Evolutionary conservation across 2,797 vertebrate genomes (phyloP), one percentile per base, ranked within the genome.

Genomic region (Pangasius mekongensis): DNA sequence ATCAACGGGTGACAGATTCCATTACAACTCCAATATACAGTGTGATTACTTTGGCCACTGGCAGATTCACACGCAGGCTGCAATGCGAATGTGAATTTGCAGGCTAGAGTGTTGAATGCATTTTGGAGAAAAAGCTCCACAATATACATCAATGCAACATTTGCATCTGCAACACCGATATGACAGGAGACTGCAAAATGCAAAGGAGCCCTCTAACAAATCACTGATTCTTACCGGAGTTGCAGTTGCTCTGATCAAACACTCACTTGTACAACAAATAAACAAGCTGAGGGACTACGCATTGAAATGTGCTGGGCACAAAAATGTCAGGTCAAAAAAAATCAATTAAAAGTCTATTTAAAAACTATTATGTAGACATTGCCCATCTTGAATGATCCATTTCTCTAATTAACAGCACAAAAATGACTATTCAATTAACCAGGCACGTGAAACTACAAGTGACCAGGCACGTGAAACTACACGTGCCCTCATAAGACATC

Each of bases 1-100:
- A 62, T 81, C 52, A 86, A 56, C 9, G 14, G 77, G 14, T 80
- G 83, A 80, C 60, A 22, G 22, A 60, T 80, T 85, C 20, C n/a
- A 62, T 60, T 81, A 81, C 66, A 62, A n/a, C 11, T 47, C 30
- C 30, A 85, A n/a, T 60, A 71, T 33, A 85, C 67, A 36, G n/a
- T 49, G 27, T 30, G 20, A 78, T 86, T 64, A 78, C 73, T 64
- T 43, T 4, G 80, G 43, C 27, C 43, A 52, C 24, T 52, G 24
- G 22, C 67, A 85, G 67, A 36, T 27, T 73, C 13, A 39, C 30
- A 85, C 5, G 33, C 43, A 84, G 47, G 20, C 60, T 36, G 64
- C 52, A 36, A 39, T 56, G 33, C 27, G 6, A 71, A 71, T 39
- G 33, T 9, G 43, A 84, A 85, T 52, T 18, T 56, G 49, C 47